Evolutionary conservation across 2,113 vertebrate genomes (phyloP).

Genomic region (Chitala chitala): DNA sequence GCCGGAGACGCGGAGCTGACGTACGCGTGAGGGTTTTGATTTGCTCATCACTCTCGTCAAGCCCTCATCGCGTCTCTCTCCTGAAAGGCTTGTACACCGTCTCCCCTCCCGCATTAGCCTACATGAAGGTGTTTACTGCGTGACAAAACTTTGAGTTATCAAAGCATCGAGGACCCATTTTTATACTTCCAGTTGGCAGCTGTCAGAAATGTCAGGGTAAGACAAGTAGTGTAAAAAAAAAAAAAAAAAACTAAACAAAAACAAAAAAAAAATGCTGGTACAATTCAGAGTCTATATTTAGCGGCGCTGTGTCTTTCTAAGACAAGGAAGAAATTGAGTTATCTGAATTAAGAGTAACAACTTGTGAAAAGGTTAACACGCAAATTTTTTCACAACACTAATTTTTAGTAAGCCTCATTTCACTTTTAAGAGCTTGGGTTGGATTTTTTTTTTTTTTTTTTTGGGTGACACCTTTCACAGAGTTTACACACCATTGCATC

Average conservation of each 20-base stretch:
- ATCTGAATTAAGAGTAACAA: not conserved
- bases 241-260: slow-evolving; percentile 43
- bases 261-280: slow-evolving; percentile 51
- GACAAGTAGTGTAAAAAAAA: slow-evolving; percentile 47
- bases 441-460: not conserved
- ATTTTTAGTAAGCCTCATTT: not conserved
- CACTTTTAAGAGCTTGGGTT: not conserved
- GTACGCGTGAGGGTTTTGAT: slow-evolving; percentile 47
- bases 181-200: slow-evolving; percentile 64
- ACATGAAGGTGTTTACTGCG: slow-evolving; percentile 54
- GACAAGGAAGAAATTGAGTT: not conserved
- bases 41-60: slow-evolving; percentile 53
- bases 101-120: slow-evolving; percentile 57
- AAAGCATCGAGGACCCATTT: slow-evolving; percentile 55
- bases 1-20: not conserved
- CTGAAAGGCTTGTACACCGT: slow-evolving; percentile 39
- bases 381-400: not conserved
- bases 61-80: slow-evolving; percentile 48
- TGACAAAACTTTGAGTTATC: slow-evolving; percentile 59
- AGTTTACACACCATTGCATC: slow-evolving; percentile 15
- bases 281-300: slow-evolving; percentile 66
- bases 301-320: slow-evolving; percentile 35
- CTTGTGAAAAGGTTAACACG: not conserved
- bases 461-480: slow-evolving; percentile 1
- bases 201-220: slow-evolving; percentile 59